Conservation (phyloP, 2,888 invertebrate genomes). For the Camptogramma bilineatum region DNA sequence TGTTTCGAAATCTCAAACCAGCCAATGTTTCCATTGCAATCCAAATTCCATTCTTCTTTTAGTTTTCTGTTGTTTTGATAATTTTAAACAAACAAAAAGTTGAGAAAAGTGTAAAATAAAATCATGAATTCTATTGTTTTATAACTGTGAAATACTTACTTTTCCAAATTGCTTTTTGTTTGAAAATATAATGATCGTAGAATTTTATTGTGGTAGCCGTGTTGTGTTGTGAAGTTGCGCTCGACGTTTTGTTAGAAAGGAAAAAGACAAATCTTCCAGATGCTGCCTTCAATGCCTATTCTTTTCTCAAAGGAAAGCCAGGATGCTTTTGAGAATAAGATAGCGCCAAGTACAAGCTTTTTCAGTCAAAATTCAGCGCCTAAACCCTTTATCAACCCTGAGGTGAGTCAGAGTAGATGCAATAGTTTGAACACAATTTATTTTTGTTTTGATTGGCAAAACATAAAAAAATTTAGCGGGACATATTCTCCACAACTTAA, state of each 20-base stretch:
- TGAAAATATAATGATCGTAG: constrained; percentile 52
- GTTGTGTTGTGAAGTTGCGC: constrained; percentile 55
- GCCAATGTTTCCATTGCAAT: constrained; percentile 23
- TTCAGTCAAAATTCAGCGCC: constrained; percentile 63
- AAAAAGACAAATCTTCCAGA: constrained; percentile 60
- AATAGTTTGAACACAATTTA: constrained; percentile 47
- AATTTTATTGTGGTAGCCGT: constrained; percentile 44
- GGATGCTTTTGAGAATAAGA: constrained; percentile 81
- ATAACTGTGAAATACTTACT: constrained; percentile 46
- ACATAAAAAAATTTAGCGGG: constrained; percentile 14
- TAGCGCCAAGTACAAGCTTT: constrained; percentile 76
- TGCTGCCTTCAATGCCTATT: constrained; percentile 84
- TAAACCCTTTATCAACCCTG: constrained; percentile 63
- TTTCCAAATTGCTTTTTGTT: constrained; percentile 50
- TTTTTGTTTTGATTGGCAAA: constrained; percentile 25
- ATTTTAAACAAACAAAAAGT: constrained; percentile 57
- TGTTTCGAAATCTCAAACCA: constrained; percentile 15
- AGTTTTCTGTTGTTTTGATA: constrained; percentile 12
- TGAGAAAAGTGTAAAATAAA: constrained; percentile 40
- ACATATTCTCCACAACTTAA: constrained; percentile 4
- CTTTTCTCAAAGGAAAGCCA: constrained; percentile 79
- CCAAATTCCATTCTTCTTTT: constrained; percentile 8
- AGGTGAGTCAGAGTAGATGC: constrained; percentile 65
- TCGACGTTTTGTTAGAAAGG: constrained; percentile 17
- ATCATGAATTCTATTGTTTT: constrained; percentile 51